Evolutionary conservation across 2,113 vertebrate genomes (phyloP).

Genomic region (Ptychochromis oligacanthus): DNA sequence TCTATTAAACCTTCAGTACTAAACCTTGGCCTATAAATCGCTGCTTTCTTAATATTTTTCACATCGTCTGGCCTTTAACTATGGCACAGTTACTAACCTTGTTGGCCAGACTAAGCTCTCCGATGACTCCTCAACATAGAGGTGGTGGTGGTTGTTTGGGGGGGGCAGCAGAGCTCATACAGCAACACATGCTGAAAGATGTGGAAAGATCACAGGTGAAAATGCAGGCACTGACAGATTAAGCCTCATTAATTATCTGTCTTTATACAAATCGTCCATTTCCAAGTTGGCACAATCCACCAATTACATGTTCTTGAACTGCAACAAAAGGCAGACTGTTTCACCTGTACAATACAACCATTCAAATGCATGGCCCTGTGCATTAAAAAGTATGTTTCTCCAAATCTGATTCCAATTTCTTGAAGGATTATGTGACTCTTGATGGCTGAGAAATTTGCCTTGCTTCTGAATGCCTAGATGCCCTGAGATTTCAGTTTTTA

Average conservation of each 20-base stretch:
- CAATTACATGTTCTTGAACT: neutral
- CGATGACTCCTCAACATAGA: neutral
- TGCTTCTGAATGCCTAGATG: too few species aligned
- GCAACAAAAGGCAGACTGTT: neutral
- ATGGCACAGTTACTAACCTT: neutral
- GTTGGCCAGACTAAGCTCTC: neutral
- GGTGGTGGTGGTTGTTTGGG: neutral
- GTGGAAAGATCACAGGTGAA: neutral
- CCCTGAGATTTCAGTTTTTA: too few species aligned
- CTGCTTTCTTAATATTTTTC: constrained; percentile 43
- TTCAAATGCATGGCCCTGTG: neutral
- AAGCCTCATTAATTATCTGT: neutral
- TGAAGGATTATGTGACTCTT: too few species aligned
- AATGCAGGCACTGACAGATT: neutral
- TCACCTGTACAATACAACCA: neutral
- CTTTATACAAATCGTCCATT: neutral
- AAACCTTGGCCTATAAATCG: constrained; percentile 45
- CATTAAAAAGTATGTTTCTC: neutral
- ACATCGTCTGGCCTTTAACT: constrained; percentile 27
- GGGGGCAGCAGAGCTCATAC: neutral
- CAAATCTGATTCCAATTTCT: neutral
- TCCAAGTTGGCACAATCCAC: neutral
- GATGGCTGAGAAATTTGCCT: too few species aligned
- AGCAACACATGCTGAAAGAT: neutral
- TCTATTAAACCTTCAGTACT: constrained; percentile 43